Base-by-base conservation (phyloP, 2,113 vertebrate genomes). In the Bagarius yarrelli region DNA sequence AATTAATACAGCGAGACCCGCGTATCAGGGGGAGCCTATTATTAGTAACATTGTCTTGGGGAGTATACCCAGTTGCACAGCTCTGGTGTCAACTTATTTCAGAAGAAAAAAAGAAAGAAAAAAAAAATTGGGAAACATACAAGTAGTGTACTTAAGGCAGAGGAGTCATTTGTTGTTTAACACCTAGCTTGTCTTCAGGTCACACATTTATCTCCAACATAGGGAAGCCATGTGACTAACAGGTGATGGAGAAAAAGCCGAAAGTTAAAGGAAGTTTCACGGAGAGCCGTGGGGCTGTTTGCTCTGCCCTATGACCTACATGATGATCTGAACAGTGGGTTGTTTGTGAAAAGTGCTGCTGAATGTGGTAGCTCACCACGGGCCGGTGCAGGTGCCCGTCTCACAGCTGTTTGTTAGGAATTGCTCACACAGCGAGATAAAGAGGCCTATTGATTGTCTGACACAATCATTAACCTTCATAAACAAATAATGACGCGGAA, bases 1-100 rank as follows among this genome's bases (percentile, higher is more conserved):
- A 92, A 93, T 93, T 92, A 92, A 93, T 90, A 89, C 55, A 84
- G 86, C 77, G 59, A 79, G 88, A 82, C 85, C 80, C 61, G 76
- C 76, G 85, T 85, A 87, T 81, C 86, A 83, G 81, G 90, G 90
- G 88, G 88, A 63, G 83, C 87, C 87, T 89, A 89, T 89, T 90
- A 90, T 90, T 90, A 90, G 88, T 86, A 83, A 55, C 34, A 78
- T 18, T 79, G 81, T 87, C 88, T 87, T 88, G 83, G 84, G 85
- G 86, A 84, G 84, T 85, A 84, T 85, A 82, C 76, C 73, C 82
- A 81, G 82, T 86, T 80, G 83, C 76, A 88, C 23, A 72, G 73
- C 71, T 87, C 72, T 81, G 73, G 76, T 86, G 85, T 84, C 86
- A 84, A 84, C 83, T 83, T 78, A 86, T 82, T 83, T 78, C 32